Conservation (phyloP, 2,113 vertebrate genomes). For the Myiopsitta monachus region DNA sequence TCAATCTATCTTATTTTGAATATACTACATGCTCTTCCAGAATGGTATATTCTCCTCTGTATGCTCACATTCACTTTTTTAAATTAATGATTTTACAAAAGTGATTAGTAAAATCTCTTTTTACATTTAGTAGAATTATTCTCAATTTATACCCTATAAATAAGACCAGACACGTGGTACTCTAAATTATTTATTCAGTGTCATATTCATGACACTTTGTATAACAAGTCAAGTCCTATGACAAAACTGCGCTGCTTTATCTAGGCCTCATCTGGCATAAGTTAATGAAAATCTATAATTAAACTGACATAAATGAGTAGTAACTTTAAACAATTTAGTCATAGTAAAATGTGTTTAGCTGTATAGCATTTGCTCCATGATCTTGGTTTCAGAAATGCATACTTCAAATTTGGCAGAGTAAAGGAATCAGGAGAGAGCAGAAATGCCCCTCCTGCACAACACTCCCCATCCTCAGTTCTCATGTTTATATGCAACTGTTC, state of each 20-base stretch:
- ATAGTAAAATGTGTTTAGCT: constrained; percentile 42
- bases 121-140: background rate
- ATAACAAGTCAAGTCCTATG: constrained; percentile 3
- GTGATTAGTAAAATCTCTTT: background rate
- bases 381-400: constrained; percentile 24
- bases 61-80: background rate
- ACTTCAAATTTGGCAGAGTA: constrained; percentile 23
- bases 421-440: constrained; percentile 2
- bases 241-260: constrained; percentile 40
- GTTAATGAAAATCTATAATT: constrained; percentile 47
- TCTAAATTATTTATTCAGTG: constrained; percentile 39
- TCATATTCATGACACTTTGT: background rate
- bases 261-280: constrained; percentile 20
- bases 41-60: background rate
- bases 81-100: background rate
- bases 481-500: constrained; percentile 6
- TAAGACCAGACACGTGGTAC: background rate
- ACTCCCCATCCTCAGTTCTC: background rate
- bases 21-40: background rate
- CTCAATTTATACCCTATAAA: background rate
- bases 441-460: background rate
- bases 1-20: background rate
- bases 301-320: constrained; percentile 30
- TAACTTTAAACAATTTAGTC: constrained; percentile 16
- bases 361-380: constrained; percentile 22